These are phyloP conservation scores for Apogon hyalosoma DNA, from an alignment of 2,797 vertebrate genomes.

Conservation along the genomic window DNA sequence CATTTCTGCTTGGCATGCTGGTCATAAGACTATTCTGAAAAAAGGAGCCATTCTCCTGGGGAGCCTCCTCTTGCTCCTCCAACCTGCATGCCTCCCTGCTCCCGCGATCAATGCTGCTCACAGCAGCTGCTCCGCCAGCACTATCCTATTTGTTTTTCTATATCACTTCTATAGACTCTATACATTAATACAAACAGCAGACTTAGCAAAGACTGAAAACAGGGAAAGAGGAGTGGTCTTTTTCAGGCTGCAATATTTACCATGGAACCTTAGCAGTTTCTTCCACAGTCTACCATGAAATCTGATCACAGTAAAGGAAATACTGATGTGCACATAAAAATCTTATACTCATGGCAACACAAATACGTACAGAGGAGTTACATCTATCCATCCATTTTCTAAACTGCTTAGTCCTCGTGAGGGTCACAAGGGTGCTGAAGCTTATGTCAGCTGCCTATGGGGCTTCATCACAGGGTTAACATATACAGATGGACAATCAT, in stretches of 20 bases:
- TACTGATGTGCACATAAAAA: neutral
- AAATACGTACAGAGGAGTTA: neutral
- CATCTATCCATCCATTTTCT: too few relatives aligned
- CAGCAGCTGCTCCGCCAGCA: conserved; percentile 71
- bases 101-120: conserved; percentile 78
- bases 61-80: conserved; percentile 64
- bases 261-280: neutral
- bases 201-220: conserved; percentile 42
- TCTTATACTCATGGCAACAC: neutral
- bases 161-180: conserved; percentile 60
- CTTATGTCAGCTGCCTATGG: too few relatives aligned
- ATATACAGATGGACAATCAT: too few relatives aligned
- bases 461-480: too few relatives aligned
- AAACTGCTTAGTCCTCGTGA: too few relatives aligned
- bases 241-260: conserved; percentile 17
- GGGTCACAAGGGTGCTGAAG: too few relatives aligned
- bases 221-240: conserved; percentile 13
- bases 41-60: conserved; percentile 69
- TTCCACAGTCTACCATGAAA: neutral
- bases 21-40: conserved; percentile 68
- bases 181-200: conserved; percentile 44
- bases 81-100: conserved; percentile 72
- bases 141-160: conserved; percentile 71
- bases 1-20: conserved; percentile 81
- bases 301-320: conserved; percentile 13